Conservation (phyloP, 2,797 vertebrate genomes). For the Erpetoichthys calabaricus region DNA sequence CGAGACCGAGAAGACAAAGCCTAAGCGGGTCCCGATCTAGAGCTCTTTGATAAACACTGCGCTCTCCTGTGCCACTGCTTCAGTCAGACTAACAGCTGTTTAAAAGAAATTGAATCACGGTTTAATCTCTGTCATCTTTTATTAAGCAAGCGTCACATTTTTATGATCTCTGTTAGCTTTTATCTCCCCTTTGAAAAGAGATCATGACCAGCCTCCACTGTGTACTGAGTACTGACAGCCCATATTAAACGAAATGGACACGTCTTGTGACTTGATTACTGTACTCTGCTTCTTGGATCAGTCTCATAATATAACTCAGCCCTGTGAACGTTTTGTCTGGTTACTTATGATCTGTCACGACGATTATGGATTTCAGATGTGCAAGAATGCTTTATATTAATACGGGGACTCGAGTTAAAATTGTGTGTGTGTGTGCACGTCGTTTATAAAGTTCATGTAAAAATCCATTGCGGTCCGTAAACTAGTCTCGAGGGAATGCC, state of each 20-base stretch:
- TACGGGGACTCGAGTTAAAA: not conserved
- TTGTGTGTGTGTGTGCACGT: not conserved
- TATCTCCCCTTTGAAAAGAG: not conserved
- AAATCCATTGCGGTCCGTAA: not conserved
- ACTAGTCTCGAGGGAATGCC: not conserved
- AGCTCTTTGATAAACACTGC: too few species aligned
- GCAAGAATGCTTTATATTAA: slow-evolving; percentile 1
- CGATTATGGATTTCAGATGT: slow-evolving; percentile 1
- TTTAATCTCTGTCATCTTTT: slow-evolving; percentile 1
- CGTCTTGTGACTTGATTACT: not conserved
- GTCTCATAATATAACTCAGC: not conserved
- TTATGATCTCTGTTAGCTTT: not conserved
- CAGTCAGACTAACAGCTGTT: not conserved
- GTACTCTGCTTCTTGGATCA: slow-evolving; percentile 1
- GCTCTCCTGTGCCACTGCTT: not conserved
- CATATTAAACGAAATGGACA: slow-evolving; percentile 1
- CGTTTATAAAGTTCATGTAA: slow-evolving; percentile 1
- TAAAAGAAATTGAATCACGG: not conserved
- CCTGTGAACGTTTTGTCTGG: not conserved
- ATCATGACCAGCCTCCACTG: not conserved
- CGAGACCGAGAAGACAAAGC: too few species aligned
- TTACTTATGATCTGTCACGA: slow-evolving; percentile 1
- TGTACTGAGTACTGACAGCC: not conserved
- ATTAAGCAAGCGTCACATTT: not conserved
- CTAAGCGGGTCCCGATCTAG: too few species aligned